These are phyloP conservation scores for Emesis furor DNA, from an alignment of 2,888 invertebrate species.

Conservation along the genomic window DNA sequence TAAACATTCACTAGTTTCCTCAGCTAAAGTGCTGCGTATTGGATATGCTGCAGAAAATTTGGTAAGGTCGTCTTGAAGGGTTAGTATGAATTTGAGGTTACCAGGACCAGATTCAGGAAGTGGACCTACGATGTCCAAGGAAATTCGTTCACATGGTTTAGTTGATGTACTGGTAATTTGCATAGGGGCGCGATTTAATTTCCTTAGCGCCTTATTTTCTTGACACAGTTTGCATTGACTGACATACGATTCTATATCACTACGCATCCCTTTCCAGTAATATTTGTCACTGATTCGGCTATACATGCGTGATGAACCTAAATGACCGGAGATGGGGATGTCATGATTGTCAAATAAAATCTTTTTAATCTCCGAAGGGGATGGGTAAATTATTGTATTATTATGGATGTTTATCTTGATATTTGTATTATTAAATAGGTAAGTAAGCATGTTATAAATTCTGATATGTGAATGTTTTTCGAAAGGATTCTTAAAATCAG, in stretches of 20 bases:
- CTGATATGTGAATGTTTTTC: constrained; percentile 36
- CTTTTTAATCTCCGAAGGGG: constrained; percentile 40
- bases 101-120: constrained; percentile 40
- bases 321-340: constrained; percentile 52
- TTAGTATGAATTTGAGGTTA: constrained; percentile 44
- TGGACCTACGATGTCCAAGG: constrained; percentile 50
- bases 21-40: constrained; percentile 27
- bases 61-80: constrained; percentile 27
- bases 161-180: constrained; percentile 16
- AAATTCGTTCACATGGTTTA: constrained; percentile 14
- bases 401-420: constrained; percentile 42
- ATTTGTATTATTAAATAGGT: constrained; percentile 39
- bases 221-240: background rate
- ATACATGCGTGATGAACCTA: constrained; percentile 35
- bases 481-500: constrained; percentile 50
- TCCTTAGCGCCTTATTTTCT: background rate
- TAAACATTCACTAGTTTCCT: constrained; percentile 2
- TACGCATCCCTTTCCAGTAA: constrained; percentile 12
- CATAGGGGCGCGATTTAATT: background rate
- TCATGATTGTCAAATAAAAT: constrained; percentile 28
- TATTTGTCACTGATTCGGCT: constrained; percentile 39
- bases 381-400: constrained; percentile 39
- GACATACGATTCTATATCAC: background rate
- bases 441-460: constrained; percentile 41
- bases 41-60: constrained; percentile 32